A percentile compares a stretch with the other conserved stretches of the same genome.
phyloP scores from a whole-genome alignment of 2,888 invertebrate genomes.

The Argyresthia goedartella region DNA sequence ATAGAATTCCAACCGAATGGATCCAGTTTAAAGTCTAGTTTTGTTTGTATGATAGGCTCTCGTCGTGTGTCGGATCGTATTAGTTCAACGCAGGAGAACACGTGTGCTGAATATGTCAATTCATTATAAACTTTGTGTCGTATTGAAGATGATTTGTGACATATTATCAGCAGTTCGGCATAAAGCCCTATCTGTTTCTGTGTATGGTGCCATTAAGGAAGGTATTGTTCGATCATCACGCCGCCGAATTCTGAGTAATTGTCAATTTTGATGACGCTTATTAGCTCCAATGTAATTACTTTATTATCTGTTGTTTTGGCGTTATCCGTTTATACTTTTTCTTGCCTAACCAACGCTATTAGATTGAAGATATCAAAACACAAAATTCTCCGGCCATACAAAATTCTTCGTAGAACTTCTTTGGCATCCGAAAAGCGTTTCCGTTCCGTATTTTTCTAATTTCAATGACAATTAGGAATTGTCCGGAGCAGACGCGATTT shows the following conservation, averaged over 20 bases:
- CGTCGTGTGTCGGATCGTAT: constrained; percentile 4
- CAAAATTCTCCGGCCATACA: too few relatives aligned
- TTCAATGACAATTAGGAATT: constrained; percentile 43
- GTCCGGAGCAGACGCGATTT: constrained; percentile 41
- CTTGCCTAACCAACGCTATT: neutral
- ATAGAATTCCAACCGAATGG: neutral
- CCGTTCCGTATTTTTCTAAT: neutral
- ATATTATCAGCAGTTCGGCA: constrained; percentile 45
- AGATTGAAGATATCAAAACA: too few relatives aligned
- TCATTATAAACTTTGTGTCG: constrained; percentile 66
- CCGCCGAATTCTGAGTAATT: constrained; percentile 49
- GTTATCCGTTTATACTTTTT: neutral
- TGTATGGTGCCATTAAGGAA: constrained; percentile 40
- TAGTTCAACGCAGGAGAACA: constrained; percentile 21
- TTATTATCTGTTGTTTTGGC: constrained; percentile 11
- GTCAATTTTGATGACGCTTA: constrained; percentile 37
- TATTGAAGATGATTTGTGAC: constrained; percentile 63
- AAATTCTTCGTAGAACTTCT: neutral
- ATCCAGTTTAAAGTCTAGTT: neutral
- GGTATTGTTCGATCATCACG: constrained; percentile 42
- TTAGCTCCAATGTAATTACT: constrained; percentile 38
- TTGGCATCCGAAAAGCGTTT: too few relatives aligned
- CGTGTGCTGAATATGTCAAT: constrained; percentile 68
- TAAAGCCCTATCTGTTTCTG: constrained; percentile 56
- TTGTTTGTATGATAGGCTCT: neutral